A percentile compares a stretch with the other conserved stretches of the same genome.
These are phyloP conservation scores for Pelusios castaneus DNA, from an alignment of 2,113 vertebrate species.

Conservation along the genomic window DNA sequence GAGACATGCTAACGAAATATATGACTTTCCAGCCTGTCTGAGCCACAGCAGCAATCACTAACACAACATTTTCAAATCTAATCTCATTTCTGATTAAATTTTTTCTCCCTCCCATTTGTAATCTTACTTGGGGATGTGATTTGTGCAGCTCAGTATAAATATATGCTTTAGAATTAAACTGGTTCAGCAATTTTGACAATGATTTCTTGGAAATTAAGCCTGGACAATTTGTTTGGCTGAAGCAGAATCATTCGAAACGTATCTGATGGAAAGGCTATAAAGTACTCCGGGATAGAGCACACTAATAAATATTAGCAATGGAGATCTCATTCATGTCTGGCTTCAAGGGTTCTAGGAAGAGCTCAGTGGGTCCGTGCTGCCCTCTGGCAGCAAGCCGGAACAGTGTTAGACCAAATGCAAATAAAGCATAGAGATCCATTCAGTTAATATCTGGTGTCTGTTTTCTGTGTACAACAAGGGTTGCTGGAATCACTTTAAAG, in stretches of 20 bases:
- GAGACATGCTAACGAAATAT: slow-evolving; percentile 17
- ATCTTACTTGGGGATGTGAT: slow-evolving; percentile 34
- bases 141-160: slow-evolving; percentile 71
- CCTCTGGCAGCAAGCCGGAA: slow-evolving; percentile 46
- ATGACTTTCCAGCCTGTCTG: slow-evolving; percentile 43
- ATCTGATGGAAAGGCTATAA: slow-evolving; percentile 49
- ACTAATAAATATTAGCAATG: background rate
- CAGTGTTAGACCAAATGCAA: background rate
- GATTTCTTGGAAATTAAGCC: slow-evolving; percentile 76
- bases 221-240: slow-evolving; percentile 73
- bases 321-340: background rate
- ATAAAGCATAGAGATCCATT: background rate
- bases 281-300: background rate
- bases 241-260: slow-evolving; percentile 62
- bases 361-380: background rate
- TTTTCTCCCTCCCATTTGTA: slow-evolving; percentile 64
- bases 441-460: background rate
- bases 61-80: slow-evolving; percentile 45
- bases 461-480: background rate
- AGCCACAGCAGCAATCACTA: slow-evolving; percentile 4
- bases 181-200: slow-evolving; percentile 76
- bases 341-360: background rate
- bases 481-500: background rate
- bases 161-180: slow-evolving; percentile 76
- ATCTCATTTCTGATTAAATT: slow-evolving; percentile 76